Conservation (phyloP, 1,140 invertebrate species). For the Drosophila sproati region DNA sequence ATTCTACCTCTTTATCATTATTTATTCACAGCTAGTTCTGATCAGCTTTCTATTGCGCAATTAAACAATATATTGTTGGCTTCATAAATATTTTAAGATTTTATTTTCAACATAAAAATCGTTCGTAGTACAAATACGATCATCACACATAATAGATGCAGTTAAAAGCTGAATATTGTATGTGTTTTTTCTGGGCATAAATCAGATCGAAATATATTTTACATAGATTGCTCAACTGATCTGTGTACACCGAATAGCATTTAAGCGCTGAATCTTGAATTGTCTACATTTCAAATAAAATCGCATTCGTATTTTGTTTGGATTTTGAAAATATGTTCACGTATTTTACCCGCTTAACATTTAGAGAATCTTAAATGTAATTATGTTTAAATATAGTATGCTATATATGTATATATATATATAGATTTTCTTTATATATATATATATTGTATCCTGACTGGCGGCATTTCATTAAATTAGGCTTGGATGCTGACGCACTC, state of each 20-base stretch:
- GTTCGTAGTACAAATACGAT: slow-evolving; percentile 46
- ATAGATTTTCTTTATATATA: slow-evolving; percentile 4
- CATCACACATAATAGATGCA: slow-evolving; percentile 34
- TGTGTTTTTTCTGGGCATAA: slow-evolving; percentile 12
- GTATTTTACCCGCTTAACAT: slow-evolving; percentile 29
- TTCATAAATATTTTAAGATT: slow-evolving; percentile 50
- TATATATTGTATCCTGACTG: slow-evolving; percentile 26
- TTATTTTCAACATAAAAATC: slow-evolving; percentile 53
- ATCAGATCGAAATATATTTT: slow-evolving; percentile 30
- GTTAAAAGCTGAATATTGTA: slow-evolving; percentile 31
- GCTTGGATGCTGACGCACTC: slow-evolving; percentile 35
- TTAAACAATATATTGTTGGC: slow-evolving; percentile 1
- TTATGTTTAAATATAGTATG: slow-evolving; percentile 9
- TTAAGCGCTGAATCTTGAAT: slow-evolving; percentile 26
- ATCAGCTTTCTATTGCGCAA: background rate
- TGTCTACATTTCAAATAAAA: slow-evolving; percentile 16
- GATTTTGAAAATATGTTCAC: slow-evolving; percentile 30
- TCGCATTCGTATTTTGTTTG: slow-evolving; percentile 11
- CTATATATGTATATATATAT: slow-evolving; percentile 3
- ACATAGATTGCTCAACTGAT: slow-evolving; percentile 26
- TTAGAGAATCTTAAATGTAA: slow-evolving; percentile 27
- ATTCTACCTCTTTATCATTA: too few relatives aligned
- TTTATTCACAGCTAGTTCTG: too few relatives aligned
- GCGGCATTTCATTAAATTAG: slow-evolving; percentile 28
- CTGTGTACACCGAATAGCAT: slow-evolving; percentile 21